Evolutionary conservation across 92 coral and sea anemone genomes (phyloP).

Genomic region (Paramuricea clavata): DNA sequence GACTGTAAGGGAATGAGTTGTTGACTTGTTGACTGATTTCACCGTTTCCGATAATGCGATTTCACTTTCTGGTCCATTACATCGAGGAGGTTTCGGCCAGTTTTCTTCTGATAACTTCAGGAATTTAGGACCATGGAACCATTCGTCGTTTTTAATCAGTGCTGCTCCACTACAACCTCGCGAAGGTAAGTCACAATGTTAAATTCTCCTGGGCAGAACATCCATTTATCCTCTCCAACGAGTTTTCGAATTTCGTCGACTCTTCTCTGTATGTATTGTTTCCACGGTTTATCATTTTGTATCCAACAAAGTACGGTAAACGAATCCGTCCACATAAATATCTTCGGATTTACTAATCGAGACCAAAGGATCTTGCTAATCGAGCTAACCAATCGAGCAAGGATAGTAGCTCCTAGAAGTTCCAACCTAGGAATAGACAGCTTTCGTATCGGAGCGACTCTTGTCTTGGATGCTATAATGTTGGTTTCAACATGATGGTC

Average conservation of each 20-base stretch:
- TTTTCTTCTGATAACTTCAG: not conserved
- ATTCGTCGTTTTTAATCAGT: not conserved
- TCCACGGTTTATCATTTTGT: not conserved
- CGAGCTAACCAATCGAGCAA: slow-evolving; percentile 2
- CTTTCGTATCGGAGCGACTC: slow-evolving; percentile 41
- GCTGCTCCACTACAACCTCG: not conserved
- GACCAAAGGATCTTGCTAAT: not conserved
- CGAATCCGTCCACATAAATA: slow-evolving; percentile 26
- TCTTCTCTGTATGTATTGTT: not conserved
- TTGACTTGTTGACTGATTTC: not conserved
- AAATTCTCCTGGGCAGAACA: slow-evolving; percentile 13
- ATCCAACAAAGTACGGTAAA: slow-evolving; percentile 29
- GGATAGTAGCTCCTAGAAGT: slow-evolving; percentile 33
- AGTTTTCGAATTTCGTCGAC: slow-evolving; percentile 6
- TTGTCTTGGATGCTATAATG: slow-evolving; percentile 18
- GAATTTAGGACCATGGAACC: not conserved
- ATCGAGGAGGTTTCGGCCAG: not conserved
- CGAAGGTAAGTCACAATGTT: not conserved
- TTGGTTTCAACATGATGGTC: slow-evolving; percentile 5
- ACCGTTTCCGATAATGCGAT: not conserved
- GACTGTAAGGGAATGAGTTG: not conserved
- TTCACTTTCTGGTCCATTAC: not conserved
- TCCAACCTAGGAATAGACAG: slow-evolving; percentile 45
- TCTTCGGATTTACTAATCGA: not conserved
- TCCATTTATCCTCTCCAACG: not conserved